Percentiles rank a stretch among this genome's conserved stretches.
Evolutionary conservation across 2,888 invertebrate species (phyloP).

Genomic region (Crematogaster levior): DNA sequence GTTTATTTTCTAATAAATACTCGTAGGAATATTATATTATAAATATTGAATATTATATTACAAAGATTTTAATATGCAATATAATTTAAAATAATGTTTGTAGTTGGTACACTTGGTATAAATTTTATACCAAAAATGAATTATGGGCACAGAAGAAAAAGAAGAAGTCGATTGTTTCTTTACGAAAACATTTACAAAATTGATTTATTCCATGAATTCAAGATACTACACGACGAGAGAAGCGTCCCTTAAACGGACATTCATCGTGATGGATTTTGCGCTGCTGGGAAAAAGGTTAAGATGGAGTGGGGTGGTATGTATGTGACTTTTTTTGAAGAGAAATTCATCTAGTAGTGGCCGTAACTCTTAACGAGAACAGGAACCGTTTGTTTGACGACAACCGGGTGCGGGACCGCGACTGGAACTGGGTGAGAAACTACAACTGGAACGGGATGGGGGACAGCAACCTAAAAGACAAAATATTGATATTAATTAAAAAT

Average conservation of each 20-base stretch:
- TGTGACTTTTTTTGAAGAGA: constrained; percentile 41
- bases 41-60: neutral
- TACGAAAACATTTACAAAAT: constrained; percentile 82
- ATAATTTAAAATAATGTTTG: neutral
- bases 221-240: constrained; percentile 69
- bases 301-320: constrained; percentile 5
- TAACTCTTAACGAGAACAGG: constrained; percentile 81
- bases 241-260: constrained; percentile 74
- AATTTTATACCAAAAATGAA: too few relatives aligned
- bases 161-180: constrained; percentile 56
- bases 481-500: neutral
- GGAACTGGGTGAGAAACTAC: constrained; percentile 87
- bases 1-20: too few relatives aligned
- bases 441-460: constrained; percentile 86
- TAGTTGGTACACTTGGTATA: too few relatives aligned
- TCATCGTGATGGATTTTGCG: constrained; percentile 73
- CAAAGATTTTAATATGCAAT: neutral
- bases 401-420: constrained; percentile 88
- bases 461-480: constrained; percentile 81
- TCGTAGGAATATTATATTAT: too few relatives aligned
- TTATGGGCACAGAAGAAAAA: neutral
- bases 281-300: constrained; percentile 62
- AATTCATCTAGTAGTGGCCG: constrained; percentile 63
- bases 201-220: constrained; percentile 80
- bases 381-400: constrained; percentile 85